Evolutionary conservation across 2,797 vertebrate species (phyloP), one percentile per base, ranked within the genome.

Genomic region (Menidia menidia): DNA sequence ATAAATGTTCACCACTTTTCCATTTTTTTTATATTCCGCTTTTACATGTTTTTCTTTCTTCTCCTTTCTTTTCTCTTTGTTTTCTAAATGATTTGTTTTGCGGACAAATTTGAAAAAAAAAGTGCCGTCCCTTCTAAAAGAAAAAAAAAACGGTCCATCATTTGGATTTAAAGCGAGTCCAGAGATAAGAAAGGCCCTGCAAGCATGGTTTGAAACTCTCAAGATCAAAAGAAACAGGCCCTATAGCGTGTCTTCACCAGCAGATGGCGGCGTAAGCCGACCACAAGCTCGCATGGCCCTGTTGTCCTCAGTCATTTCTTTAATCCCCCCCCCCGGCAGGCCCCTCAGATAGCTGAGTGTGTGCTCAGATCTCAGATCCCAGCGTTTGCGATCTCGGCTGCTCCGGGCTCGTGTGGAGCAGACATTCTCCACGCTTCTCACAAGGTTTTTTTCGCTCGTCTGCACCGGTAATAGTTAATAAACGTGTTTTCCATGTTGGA

Each of bases 381-480:
- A 3, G 48, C 5, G 13, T 66, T 32, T 35, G 51, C 8, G 33
- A 35, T 8, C 33, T 4, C 35, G 19, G 16, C 48, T 32, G 84
- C 81, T 76, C 73, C 84, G 76, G 71, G 72, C 71, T 74, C 57
- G 62, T 78, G 67, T 81, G 52, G 60, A 32, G 77, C 80, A 70
- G 73, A 70, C 61, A 43, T 53, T 10, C 48, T 82, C 64, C 67
- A 60, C 75, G 69, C 84, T 76, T 42, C 42, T 86, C 62, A 47
- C 75, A 25, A 41, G 80, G 63, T 80, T 78, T 57, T 57, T 60
- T 69, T 42, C n/a, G 50, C 80, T 73, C 4, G 18, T 58, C 57
- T 67, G 75, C 77, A 60, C 78, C 77, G 64, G 45, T 87, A 15
- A 77, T 85, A 80, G 53, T 77, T 0, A 90, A 88, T 88, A 87